phyloP scores from a whole-genome alignment of 1,140 invertebrate genomes.

The Nephotettix cincticeps region DNA sequence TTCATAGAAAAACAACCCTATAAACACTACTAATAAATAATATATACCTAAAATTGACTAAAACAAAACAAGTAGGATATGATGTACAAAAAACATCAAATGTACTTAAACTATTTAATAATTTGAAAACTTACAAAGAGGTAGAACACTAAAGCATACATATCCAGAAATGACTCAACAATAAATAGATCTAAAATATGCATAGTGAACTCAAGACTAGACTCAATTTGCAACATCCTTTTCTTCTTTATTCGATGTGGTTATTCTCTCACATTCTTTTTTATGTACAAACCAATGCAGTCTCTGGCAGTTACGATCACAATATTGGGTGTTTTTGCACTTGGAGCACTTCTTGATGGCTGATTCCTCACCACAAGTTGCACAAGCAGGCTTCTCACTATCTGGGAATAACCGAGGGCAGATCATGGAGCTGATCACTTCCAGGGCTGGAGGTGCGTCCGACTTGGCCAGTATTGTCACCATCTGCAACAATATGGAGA shows the following conservation, averaged over 20 bases:
- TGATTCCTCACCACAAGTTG: slow-evolving; percentile 86
- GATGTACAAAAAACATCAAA: no score
- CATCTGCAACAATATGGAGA: slow-evolving; percentile 62
- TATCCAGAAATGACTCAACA: no score
- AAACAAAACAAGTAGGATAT: no score
- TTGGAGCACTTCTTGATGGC: slow-evolving; percentile 92
- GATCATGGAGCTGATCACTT: slow-evolving; percentile 78
- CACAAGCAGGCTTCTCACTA: slow-evolving; percentile 68
- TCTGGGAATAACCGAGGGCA: slow-evolving; percentile 75
- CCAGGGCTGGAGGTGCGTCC: slow-evolving; percentile 66
- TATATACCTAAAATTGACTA: no score
- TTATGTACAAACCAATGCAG: slow-evolving; percentile 97
- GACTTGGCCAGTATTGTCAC: slow-evolving; percentile 69
- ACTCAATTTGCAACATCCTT: no score
- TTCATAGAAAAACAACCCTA: no score
- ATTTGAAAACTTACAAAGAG: no score
- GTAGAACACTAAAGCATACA: no score
- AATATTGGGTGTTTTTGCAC: slow-evolving; percentile 93
- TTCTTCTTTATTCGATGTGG: background rate
- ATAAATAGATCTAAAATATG: no score
- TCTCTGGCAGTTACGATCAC: slow-evolving; percentile 90
- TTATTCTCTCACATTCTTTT: slow-evolving; percentile 61
- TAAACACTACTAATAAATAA: no score
- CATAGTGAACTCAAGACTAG: no score
- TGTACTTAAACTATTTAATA: no score